These are phyloP conservation scores for Oxyura jamaicensis DNA, from an alignment of 2,113 vertebrate genomes.

Conservation along the genomic window DNA sequence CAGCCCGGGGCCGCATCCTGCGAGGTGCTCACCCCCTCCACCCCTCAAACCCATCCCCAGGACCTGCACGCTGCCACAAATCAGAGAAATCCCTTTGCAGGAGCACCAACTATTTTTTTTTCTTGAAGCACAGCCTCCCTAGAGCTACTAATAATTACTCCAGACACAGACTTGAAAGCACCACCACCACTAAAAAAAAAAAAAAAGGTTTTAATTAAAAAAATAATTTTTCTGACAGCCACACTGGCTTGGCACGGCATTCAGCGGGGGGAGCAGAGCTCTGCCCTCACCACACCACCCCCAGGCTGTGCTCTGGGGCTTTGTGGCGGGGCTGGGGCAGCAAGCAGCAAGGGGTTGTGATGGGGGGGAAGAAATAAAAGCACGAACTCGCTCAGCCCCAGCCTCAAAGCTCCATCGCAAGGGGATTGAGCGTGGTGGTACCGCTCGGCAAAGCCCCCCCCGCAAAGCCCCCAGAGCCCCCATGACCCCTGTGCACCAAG, in stretches of 20 bases:
- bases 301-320: too few species aligned
- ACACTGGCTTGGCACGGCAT: not conserved
- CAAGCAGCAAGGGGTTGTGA: not conserved
- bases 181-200: not conserved
- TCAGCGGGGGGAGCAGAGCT: not conserved
- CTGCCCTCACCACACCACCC: too few species aligned
- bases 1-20: not conserved
- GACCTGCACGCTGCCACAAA: conserved; percentile 42
- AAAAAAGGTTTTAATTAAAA: conserved; percentile 77
- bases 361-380: not conserved
- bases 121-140: conserved; percentile 69
- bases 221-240: conserved; percentile 76
- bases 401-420: conserved; percentile 2
- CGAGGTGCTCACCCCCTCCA: not conserved
- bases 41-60: not conserved
- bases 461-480: not conserved
- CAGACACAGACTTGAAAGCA: conserved; percentile 74
- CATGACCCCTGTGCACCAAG: too few species aligned
- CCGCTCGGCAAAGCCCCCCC: not conserved
- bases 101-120: conserved; percentile 72
- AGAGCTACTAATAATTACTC: conserved; percentile 77
- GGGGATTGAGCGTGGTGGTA: not conserved
- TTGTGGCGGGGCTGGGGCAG: too few species aligned
- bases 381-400: not conserved
- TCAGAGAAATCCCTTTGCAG: conserved; percentile 70